phyloP scores from a whole-genome alignment of 2,113 vertebrate species.

The Xenotilapia caudafasciata region DNA sequence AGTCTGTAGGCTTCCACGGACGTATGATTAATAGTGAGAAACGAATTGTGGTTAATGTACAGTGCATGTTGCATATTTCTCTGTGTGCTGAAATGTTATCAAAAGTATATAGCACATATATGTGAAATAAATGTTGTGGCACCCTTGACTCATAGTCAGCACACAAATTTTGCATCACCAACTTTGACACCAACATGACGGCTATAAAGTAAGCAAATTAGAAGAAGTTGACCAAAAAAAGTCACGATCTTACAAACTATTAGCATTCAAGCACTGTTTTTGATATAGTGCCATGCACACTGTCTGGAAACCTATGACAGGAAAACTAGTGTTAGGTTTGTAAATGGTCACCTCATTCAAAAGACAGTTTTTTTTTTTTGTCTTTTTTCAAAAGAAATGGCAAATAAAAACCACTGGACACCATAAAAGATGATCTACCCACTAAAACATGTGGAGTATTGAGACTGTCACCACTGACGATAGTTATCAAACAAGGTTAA shows the following conservation, averaged over 20 bases:
- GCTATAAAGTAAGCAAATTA: background rate
- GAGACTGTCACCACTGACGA: background rate
- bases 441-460: background rate
- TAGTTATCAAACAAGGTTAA: background rate
- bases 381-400: background rate
- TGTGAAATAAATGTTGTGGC: background rate
- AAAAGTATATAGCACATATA: background rate
- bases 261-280: background rate
- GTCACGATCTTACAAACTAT: fast-evolving
- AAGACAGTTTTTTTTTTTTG: fast-evolving
- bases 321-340: background rate
- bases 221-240: background rate
- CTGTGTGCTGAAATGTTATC: background rate
- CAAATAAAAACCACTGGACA: background rate
- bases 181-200: background rate
- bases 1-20: background rate
- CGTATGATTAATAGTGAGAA: background rate
- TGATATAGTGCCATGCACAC: background rate
- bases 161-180: background rate
- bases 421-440: background rate
- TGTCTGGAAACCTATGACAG: background rate
- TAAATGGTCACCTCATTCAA: background rate
- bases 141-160: background rate
- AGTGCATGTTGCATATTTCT: background rate
- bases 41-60: background rate